A percentile compares a stretch with the other conserved stretches of the same genome.
Evolutionary conservation across 2,888 invertebrate species (phyloP).

Genomic region (Tachina lurida): DNA sequence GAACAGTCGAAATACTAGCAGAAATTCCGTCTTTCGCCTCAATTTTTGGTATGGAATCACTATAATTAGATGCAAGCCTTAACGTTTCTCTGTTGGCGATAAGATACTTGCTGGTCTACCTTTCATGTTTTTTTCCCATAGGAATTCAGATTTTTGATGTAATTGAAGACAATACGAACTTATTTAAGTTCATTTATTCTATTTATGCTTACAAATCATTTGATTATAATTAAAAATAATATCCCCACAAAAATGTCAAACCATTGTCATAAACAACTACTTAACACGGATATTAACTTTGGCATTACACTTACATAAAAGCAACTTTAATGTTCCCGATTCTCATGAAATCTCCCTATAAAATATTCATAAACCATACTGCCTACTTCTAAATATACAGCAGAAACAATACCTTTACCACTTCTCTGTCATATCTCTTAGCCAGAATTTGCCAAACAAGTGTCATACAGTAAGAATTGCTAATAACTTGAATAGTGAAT

Average conservation of each 20-base stretch:
- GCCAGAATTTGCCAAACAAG: conserved; percentile 9
- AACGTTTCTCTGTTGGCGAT: too few relatives aligned
- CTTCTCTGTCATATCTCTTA: neutral
- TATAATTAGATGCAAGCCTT: too few relatives aligned
- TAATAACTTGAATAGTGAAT: conserved; percentile 44
- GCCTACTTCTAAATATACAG: neutral
- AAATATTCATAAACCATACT: conserved; percentile 2
- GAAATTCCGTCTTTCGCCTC: conserved; percentile 21
- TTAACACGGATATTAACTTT: neutral
- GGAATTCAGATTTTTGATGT: too few relatives aligned
- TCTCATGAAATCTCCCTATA: neutral
- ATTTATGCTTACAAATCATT: neutral
- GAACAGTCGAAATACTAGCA: conserved; percentile 33
- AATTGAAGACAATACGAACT: too few relatives aligned
- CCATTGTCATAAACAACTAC: neutral
- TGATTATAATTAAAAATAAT: neutral
- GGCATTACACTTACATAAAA: neutral
- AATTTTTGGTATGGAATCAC: too few relatives aligned
- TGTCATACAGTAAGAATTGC: neutral
- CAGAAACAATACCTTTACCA: neutral
- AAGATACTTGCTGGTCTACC: too few relatives aligned
- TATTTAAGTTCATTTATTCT: too few relatives aligned
- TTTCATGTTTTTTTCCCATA: too few relatives aligned
- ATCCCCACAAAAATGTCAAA: conserved; percentile 1
- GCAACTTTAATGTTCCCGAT: neutral